phyloP scores from a whole-genome alignment of 2,113 vertebrate species.

The Chlorodrepanis virens region DNA sequence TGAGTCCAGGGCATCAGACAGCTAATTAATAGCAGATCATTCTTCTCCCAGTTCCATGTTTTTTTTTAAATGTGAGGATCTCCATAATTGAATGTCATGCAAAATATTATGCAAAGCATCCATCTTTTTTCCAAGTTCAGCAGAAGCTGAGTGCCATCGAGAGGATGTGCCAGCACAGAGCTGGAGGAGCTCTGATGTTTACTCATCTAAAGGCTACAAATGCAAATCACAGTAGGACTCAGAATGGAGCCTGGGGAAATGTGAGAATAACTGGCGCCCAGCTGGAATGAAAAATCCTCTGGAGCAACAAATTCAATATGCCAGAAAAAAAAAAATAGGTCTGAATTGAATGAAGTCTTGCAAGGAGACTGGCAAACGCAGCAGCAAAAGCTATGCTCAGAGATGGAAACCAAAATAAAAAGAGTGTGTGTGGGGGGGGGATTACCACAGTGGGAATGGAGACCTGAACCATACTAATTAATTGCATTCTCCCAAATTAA shows the following conservation, averaged over 20 bases:
- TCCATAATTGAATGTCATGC: slow-evolving; percentile 30
- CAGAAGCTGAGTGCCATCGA: background rate
- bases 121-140: background rate
- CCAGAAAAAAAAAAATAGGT: background rate
- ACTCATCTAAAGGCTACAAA: slow-evolving; percentile 6
- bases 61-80: slow-evolving; percentile 11
- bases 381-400: background rate
- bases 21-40: slow-evolving; percentile 21
- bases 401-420: background rate
- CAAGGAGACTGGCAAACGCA: background rate
- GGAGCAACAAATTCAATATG: slow-evolving; percentile 44
- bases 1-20: background rate
- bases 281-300: slow-evolving; percentile 31
- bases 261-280: slow-evolving; percentile 27
- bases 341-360: background rate
- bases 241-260: slow-evolving; percentile 25
- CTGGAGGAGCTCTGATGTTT: slow-evolving; percentile 4
- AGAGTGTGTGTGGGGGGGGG: background rate
- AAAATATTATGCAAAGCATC: slow-evolving; percentile 1
- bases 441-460: background rate
- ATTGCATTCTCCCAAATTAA: background rate
- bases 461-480: background rate
- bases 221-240: slow-evolving; percentile 32
- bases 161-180: background rate
- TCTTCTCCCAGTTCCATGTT: background rate